Evolutionary conservation across 2,888 invertebrate species (phyloP), one percentile per base, ranked within the genome.

Genomic region (Philhelius pedissequus): DNA sequence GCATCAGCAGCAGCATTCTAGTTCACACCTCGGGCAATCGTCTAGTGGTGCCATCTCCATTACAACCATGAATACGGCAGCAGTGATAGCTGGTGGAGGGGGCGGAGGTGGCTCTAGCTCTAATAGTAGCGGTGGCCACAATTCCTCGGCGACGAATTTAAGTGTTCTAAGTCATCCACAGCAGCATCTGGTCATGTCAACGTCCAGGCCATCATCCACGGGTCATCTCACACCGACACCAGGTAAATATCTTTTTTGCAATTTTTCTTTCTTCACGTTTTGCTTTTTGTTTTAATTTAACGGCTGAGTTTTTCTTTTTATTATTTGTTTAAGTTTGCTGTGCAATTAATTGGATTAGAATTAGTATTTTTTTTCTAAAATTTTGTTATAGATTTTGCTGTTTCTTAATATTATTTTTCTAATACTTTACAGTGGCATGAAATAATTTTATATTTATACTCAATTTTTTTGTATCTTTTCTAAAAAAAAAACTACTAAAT

Each of bases 151-250:
- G 87, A 90, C 92, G 86, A 92, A 93, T 90, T 90, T 92, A 87
- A 93, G 93, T 89, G 92, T 93, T 87, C 91, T 93, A 87, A 93
- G 92, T 90, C 92, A 93, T 90, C 91, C 92, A 88, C 93, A 92
- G 82, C 93, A 92, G 87, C 90, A 91, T 88, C 89, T 92, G 87
- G 90, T 90, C 79, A 91, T 92, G 91, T 83, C 91, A 86, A 90
- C 89, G 56, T 93, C 93, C 56, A 89, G 94, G 89, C 94, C 94
- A 86, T 93, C 93, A 87, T 93, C 94, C 71, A 93, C 94, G 32
- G 92, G 92, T 50, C 94, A 94, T 88, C 91, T 94, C 87, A 93
- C 94, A 86, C 93, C 94, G 52, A 93, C 93, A 71, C 93, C 93
- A 89, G 93, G 93, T 92, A 89, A 87, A 84, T 84, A 80, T 45